phyloP scores from a whole-genome alignment of 2,797 vertebrate species.

The Rhyacichthys aspro region DNA sequence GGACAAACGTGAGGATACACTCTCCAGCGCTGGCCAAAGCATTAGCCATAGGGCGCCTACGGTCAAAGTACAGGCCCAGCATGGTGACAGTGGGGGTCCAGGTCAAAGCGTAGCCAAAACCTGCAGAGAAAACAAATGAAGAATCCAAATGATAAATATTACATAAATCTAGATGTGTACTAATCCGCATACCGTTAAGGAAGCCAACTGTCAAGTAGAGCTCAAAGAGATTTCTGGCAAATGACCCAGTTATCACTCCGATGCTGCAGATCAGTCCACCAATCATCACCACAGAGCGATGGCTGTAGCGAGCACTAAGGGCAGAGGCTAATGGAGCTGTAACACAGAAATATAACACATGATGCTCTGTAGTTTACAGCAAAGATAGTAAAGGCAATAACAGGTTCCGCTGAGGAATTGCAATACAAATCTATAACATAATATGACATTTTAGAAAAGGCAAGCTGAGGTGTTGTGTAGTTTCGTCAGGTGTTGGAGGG shows the following conservation, averaged over 20 bases:
- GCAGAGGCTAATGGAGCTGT: conserved; percentile 67
- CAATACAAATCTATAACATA: neutral
- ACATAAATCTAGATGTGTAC: neutral
- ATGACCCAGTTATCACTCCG: conserved; percentile 59
- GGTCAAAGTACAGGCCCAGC: conserved; percentile 78
- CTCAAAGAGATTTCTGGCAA: conserved; percentile 57
- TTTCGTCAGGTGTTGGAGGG: too few species aligned
- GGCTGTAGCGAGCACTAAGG: conserved; percentile 59
- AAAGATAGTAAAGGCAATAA: neutral
- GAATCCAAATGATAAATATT: neutral
- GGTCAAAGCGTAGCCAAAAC: conserved; percentile 69
- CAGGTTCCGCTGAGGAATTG: neutral
- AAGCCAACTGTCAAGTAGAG: conserved; percentile 72
- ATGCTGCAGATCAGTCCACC: conserved; percentile 70
- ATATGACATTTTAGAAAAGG: neutral
- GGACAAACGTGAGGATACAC: conserved; percentile 82
- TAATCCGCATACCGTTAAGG: conserved; percentile 57
- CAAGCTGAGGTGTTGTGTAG: too few species aligned
- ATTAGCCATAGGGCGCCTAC: conserved; percentile 77
- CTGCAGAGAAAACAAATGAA: conserved; percentile 39
- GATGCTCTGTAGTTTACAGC: neutral
- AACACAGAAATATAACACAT: conserved; percentile 28
- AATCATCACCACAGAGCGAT: conserved; percentile 61
- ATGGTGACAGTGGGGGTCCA: conserved; percentile 76
- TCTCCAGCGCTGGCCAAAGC: conserved; percentile 82